Evolutionary conservation across 1,140 invertebrate species (phyloP).

Genomic region (Drosophila jambulina): DNA sequence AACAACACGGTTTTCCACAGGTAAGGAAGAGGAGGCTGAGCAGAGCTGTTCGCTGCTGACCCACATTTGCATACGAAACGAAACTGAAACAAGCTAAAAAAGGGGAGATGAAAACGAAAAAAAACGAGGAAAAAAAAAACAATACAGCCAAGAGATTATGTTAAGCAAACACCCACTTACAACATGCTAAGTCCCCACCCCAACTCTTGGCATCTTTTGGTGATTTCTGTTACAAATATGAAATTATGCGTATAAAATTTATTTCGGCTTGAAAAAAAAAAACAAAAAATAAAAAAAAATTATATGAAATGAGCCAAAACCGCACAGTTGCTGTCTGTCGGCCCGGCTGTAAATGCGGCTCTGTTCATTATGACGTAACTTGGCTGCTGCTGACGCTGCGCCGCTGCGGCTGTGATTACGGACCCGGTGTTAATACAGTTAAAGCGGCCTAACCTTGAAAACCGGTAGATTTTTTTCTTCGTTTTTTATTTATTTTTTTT

Average conservation of each 20-base stretch:
- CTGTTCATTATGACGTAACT: constrained; percentile 77
- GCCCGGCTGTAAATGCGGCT: constrained; percentile 49
- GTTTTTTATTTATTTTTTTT: constrained; percentile 37
- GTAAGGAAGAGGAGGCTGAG: constrained; percentile 12
- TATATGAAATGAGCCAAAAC: constrained; percentile 77
- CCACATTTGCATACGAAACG: constrained; percentile 63
- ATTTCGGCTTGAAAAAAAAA: constrained; percentile 22
- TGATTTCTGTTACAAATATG: constrained; percentile 76
- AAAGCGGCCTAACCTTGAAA: constrained; percentile 84
- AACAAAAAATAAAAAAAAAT: neutral
- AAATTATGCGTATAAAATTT: constrained; percentile 81
- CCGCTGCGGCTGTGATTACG: constrained; percentile 73
- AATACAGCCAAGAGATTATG: constrained; percentile 29
- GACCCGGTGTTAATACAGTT: constrained; percentile 80
- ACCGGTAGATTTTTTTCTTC: constrained; percentile 77
- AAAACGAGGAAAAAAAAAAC: neutral
- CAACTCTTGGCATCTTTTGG: constrained; percentile 8
- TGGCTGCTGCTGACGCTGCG: constrained; percentile 40
- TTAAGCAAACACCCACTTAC: constrained; percentile 75
- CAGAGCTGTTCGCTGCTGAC: constrained; percentile 47
- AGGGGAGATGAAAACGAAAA: constrained; percentile 22
- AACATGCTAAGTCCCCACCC: constrained; percentile 49
- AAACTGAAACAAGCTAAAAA: constrained; percentile 49
- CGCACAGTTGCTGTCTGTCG: constrained; percentile 39
- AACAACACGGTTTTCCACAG: constrained; percentile 18